phyloP scores from a whole-genome alignment of 2,113 vertebrate species.

The Gymnocephalus cernua region DNA sequence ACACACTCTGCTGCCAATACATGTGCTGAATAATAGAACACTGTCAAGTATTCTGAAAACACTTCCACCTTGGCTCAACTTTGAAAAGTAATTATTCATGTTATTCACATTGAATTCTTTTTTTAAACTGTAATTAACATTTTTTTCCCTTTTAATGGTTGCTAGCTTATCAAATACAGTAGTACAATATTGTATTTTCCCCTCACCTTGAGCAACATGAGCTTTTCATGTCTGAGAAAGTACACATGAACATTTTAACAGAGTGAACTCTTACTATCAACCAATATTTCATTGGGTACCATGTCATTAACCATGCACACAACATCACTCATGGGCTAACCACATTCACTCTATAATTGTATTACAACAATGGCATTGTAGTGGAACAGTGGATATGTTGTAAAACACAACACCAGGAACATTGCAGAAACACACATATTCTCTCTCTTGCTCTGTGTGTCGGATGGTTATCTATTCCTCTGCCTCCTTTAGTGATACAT shows the following conservation, averaged over 20 bases:
- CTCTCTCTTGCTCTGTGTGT: too few species aligned
- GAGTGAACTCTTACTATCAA: not conserved
- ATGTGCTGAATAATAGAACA: constrained; percentile 11
- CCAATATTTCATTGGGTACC: not conserved
- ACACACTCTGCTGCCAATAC: not conserved
- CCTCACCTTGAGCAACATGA: too few species aligned
- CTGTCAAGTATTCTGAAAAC: not conserved
- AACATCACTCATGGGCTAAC: not conserved
- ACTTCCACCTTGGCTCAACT: constrained; percentile 10
- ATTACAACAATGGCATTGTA: not conserved
- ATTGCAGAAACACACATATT: not conserved
- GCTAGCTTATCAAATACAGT: not conserved
- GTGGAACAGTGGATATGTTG: not conserved
- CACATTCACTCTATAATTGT: not conserved
- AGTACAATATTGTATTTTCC: too few species aligned
- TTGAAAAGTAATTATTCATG: not conserved
- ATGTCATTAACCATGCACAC: not conserved
- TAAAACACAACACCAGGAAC: not conserved
- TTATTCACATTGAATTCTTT: not conserved
- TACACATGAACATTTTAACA: too few species aligned
- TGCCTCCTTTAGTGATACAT: too few species aligned
- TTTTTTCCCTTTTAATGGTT: not conserved
- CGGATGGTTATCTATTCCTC: too few species aligned
- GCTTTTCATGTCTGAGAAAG: too few species aligned
- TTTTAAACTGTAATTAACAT: not conserved